These are phyloP conservation scores for Psittacula cyanocephala DNA, from an alignment of 2,113 vertebrate species.

Conservation along the genomic window DNA sequence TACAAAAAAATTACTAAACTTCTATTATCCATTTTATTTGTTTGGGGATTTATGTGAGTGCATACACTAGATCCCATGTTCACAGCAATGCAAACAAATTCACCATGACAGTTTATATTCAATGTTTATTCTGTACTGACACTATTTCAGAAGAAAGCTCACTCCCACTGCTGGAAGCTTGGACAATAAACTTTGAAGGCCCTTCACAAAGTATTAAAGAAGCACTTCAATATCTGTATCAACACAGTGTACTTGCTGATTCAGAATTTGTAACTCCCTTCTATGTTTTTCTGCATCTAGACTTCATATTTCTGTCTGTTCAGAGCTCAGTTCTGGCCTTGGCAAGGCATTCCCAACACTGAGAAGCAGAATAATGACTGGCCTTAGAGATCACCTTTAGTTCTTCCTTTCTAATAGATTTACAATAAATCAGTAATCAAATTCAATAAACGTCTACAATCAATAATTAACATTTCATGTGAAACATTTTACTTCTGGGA, in stretches of 20 bases:
- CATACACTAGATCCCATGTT: neutral
- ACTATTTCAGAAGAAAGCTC: neutral
- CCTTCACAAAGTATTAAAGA: neutral
- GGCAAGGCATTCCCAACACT: neutral
- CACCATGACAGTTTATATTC: neutral
- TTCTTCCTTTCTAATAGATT: neutral
- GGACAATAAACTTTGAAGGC: neutral
- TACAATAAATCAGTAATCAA: neutral
- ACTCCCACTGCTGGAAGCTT: neutral
- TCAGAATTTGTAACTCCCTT: neutral
- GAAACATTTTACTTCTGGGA: neutral
- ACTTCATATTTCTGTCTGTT: neutral
- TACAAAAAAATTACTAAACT: neutral
- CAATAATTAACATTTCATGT: neutral
- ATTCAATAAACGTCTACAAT: neutral
- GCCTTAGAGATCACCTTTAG: neutral
- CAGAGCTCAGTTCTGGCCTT: neutral
- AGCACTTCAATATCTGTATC: neutral
- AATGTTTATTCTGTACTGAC: fast-evolving
- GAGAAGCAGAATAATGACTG: neutral
- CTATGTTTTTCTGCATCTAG: neutral
- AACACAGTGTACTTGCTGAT: fast-evolving
- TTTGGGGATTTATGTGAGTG: neutral
- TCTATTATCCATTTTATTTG: neutral
- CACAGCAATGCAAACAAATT: neutral